These are phyloP conservation scores for Chaunax sp. DNA, from an alignment of 2,797 vertebrate species.

Conservation along the genomic window DNA sequence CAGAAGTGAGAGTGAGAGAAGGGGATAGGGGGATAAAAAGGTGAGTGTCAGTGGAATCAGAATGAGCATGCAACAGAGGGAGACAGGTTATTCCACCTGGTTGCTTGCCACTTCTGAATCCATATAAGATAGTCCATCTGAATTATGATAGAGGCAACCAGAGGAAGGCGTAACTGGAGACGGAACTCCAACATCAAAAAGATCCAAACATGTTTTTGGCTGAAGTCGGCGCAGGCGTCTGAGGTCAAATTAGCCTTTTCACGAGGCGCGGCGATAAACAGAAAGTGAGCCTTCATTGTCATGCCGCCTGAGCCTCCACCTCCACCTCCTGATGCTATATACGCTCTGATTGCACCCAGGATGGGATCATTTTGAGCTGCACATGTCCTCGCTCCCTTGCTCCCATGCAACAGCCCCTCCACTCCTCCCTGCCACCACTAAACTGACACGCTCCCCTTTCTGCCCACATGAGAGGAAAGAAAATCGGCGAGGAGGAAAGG, in stretches of 20 bases:
- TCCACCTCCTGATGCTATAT: constrained; percentile 22
- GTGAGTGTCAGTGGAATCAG: constrained; percentile 37
- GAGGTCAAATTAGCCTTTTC: constrained; percentile 40
- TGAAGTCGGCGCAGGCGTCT: constrained; percentile 3
- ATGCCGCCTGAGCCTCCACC: constrained; percentile 22
- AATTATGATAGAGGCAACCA: constrained; percentile 8
- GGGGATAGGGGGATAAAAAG: constrained; percentile 28
- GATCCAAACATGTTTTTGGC: constrained; percentile 24
- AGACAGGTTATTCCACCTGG: constrained; percentile 46
- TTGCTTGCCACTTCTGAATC: constrained; percentile 39
- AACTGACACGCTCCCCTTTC: constrained; percentile 17
- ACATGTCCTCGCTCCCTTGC: constrained; percentile 2
- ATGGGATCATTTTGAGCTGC: constrained; percentile 30
- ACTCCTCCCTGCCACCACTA: constrained; percentile 9
- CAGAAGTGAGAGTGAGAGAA: constrained; percentile 30
- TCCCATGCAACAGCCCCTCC: constrained; percentile 11
- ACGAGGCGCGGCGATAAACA: constrained; percentile 22
- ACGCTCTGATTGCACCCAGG: constrained; percentile 42
- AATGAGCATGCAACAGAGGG: constrained; percentile 21
- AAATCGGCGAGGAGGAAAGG: constrained; percentile 34
- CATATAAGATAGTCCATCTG: constrained; percentile 39
- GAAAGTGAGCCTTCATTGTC: constrained; percentile 33
- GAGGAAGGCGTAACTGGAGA: constrained; percentile 3
- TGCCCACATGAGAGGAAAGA: not conserved
- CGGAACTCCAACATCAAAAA: constrained; percentile 22